Percentiles rank a stretch among this genome's conserved stretches.
phyloP scores from a whole-genome alignment of 2,888 invertebrate genomes.

The Hemicrepidius hirtus region DNA sequence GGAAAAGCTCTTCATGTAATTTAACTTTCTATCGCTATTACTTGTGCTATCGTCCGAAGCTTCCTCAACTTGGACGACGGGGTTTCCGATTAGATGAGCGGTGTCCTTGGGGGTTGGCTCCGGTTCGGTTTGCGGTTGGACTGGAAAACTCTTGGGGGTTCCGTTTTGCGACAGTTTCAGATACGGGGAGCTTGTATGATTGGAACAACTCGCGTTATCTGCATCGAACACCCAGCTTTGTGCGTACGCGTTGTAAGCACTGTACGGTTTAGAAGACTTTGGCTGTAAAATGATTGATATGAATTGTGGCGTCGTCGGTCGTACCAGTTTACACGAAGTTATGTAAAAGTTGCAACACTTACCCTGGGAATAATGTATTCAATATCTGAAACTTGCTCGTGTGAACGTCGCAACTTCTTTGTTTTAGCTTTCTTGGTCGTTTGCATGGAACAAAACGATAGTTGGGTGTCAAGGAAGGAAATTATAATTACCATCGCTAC shows the following conservation, averaged over 20 bases:
- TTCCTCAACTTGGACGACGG: slow-evolving; percentile 72
- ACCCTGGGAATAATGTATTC: slow-evolving; percentile 75
- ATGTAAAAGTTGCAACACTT: slow-evolving; percentile 59
- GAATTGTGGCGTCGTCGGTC: slow-evolving; percentile 9
- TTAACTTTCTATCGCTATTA: slow-evolving; percentile 69
- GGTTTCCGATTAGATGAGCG: slow-evolving; percentile 67
- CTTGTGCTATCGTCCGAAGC: slow-evolving; percentile 69
- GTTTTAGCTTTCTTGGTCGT: slow-evolving; percentile 61
- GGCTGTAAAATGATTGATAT: slow-evolving; percentile 64
- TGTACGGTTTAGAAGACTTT: slow-evolving; percentile 68
- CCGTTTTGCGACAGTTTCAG: slow-evolving; percentile 67
- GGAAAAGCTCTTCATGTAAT: slow-evolving; percentile 74
- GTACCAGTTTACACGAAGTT: slow-evolving; percentile 42
- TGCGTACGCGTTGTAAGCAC: slow-evolving; percentile 71
- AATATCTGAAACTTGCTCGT: slow-evolving; percentile 73
- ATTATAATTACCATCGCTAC: slow-evolving; percentile 70
- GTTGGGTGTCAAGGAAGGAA: slow-evolving; percentile 73
- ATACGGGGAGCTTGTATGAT: slow-evolving; percentile 64
- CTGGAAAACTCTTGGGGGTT: slow-evolving; percentile 57
- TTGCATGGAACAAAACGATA: slow-evolving; percentile 73
- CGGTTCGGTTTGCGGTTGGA: slow-evolving; percentile 19
- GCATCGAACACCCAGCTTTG: slow-evolving; percentile 75
- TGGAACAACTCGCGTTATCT: slow-evolving; percentile 63
- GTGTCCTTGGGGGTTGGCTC: slow-evolving; percentile 40
- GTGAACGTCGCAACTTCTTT: slow-evolving; percentile 65